Evolutionary conservation across 64 coral and sea anemone species (phyloP).

Genomic region (Platygyra sinensis): DNA sequence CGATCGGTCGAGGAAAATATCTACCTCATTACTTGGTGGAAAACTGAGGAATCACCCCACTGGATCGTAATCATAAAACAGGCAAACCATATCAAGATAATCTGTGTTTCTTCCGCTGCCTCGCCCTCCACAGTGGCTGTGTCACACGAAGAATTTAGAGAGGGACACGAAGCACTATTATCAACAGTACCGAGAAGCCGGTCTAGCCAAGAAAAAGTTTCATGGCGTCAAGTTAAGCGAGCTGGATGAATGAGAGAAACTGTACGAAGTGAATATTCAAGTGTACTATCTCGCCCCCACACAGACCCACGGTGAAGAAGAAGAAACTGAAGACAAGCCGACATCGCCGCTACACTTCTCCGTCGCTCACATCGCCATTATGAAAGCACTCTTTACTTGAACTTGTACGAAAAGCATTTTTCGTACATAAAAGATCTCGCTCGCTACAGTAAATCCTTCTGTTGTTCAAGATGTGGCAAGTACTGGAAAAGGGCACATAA

Average conservation of each 20-base stretch:
- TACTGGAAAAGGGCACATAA: too few relatives aligned
- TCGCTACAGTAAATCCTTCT: constrained; percentile 58
- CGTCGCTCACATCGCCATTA: constrained; percentile 25
- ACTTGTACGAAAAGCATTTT: constrained; percentile 69
- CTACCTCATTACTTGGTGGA: neutral
- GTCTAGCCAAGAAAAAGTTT: neutral
- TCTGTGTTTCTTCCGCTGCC: too few relatives aligned
- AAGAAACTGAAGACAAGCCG: constrained; percentile 1
- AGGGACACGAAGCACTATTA: too few relatives aligned
- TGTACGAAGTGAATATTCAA: constrained; percentile 51
- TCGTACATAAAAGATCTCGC: constrained; percentile 45
- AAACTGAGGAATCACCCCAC: neutral
- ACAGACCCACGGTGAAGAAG: neutral
- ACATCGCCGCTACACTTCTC: constrained; percentile 13
- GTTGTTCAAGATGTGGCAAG: constrained; percentile 54
- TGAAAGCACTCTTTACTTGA: constrained; percentile 27
- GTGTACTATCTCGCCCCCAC: neutral
- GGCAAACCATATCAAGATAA: too few relatives aligned
- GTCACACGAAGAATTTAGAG: too few relatives aligned
- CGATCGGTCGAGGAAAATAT: neutral
- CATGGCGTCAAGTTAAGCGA: constrained; percentile 44
- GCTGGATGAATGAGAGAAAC: neutral
- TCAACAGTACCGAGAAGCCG: too few relatives aligned
- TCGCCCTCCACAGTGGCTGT: too few relatives aligned
- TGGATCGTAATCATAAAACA: neutral